phyloP scores from a whole-genome alignment of 1,140 invertebrate genomes.

The Zaprionus ghesquierei region DNA sequence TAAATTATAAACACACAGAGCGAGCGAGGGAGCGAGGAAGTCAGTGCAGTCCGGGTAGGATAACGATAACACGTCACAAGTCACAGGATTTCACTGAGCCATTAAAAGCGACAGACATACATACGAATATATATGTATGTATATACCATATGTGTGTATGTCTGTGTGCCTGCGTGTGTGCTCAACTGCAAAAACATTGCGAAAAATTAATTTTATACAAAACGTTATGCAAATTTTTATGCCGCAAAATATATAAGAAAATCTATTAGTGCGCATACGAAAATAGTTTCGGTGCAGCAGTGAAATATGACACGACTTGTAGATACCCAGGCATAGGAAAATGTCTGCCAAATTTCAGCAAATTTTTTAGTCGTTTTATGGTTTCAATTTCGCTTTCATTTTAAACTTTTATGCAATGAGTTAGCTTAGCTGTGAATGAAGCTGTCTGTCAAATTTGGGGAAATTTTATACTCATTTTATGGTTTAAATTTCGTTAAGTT shows the following conservation, averaged over 20 bases:
- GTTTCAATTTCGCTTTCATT: not conserved
- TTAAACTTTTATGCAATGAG: not conserved
- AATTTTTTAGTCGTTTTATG: not conserved
- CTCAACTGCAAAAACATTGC: constrained; percentile 67
- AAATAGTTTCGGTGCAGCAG: constrained; percentile 21
- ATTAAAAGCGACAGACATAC: constrained; percentile 52
- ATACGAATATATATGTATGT: not conserved
- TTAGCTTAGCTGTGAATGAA: not conserved
- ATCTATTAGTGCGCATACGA: constrained; percentile 44
- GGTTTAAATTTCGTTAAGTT: not conserved
- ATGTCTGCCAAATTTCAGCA: not conserved
- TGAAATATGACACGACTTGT: not conserved
- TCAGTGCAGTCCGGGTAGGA: constrained; percentile 54
- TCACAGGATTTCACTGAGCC: constrained; percentile 69
- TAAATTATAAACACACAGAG: constrained; percentile 78
- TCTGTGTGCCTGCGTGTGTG: constrained; percentile 14
- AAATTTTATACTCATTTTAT: not conserved
- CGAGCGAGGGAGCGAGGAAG: constrained; percentile 37
- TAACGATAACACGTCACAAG: constrained; percentile 77
- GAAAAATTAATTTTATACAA: constrained; percentile 68
- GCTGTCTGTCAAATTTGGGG: not conserved
- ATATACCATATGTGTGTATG: not conserved
- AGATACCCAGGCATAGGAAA: not conserved
- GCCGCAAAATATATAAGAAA: constrained; percentile 50
- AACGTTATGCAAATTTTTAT: constrained; percentile 53